Conservation (phyloP, 2,888 invertebrate species). For the Helicoverpa assulta region DNA sequence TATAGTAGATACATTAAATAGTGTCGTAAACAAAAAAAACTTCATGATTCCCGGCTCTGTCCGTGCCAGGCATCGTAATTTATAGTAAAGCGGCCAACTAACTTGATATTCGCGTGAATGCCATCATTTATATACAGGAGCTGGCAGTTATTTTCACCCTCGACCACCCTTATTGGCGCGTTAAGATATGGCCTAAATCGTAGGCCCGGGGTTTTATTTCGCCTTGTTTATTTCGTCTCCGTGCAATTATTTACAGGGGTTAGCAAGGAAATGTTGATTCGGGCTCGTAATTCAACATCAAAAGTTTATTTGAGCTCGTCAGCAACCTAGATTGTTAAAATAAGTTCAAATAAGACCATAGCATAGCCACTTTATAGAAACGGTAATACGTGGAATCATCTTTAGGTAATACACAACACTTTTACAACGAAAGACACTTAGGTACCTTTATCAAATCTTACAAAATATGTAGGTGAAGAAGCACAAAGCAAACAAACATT, state of each 20-base stretch:
- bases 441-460: no score
- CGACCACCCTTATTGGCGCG: constrained; percentile 5
- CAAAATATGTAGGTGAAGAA: no score
- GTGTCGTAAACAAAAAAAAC: constrained; percentile 56
- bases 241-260: constrained; percentile 1
- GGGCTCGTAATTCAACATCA: neutral
- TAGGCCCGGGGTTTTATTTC: neutral
- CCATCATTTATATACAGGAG: constrained; percentile 41
- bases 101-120: constrained; percentile 49
- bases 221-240: neutral
- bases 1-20: constrained; percentile 36
- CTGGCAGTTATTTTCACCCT: constrained; percentile 34
- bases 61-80: constrained; percentile 45
- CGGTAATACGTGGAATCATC: no score
- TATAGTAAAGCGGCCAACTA: constrained; percentile 41
- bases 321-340: no score
- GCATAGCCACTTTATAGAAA: no score
- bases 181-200: neutral
- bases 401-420: no score
- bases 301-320: no score
- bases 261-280: neutral
- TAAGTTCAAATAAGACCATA: no score
- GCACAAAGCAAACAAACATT: no score
- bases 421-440: no score
- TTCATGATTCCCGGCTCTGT: constrained; percentile 44